Percentiles rank a stretch among this genome's conserved stretches.
Conservation (phyloP, 2,113 vertebrate genomes). For the Todiramphus saurophagus region DNA sequence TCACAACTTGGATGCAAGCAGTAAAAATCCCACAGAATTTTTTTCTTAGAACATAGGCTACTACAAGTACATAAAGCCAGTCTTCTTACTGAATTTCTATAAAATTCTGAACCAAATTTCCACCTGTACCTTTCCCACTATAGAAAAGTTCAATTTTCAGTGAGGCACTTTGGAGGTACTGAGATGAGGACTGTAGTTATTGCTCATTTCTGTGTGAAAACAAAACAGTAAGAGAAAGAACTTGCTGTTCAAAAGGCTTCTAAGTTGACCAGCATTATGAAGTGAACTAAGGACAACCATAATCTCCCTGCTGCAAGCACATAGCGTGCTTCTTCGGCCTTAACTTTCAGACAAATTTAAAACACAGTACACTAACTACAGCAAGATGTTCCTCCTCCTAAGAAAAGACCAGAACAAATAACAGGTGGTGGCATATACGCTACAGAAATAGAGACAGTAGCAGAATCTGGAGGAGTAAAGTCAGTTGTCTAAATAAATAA, state of each 20-base stretch:
- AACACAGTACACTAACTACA: background rate
- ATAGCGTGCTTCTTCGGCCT: background rate
- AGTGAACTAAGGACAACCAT: background rate
- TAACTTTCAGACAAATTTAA: background rate
- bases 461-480: background rate
- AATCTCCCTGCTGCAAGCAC: background rate
- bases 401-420: background rate
- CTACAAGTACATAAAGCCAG: background rate
- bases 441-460: background rate
- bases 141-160: background rate
- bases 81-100: background rate
- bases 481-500: background rate
- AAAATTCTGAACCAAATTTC: background rate
- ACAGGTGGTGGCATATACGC: background rate
- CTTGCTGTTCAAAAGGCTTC: background rate
- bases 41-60: background rate
- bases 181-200: background rate
- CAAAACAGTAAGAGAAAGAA: background rate
- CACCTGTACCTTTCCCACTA: background rate
- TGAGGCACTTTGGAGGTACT: background rate
- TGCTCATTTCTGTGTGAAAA: background rate
- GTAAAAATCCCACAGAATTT: background rate
- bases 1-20: background rate
- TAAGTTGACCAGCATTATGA: background rate
- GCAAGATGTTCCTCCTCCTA: background rate